A percentile compares a stretch with the other conserved stretches of the same genome.
These are phyloP conservation scores for Drosophila putrida DNA, from an alignment of 2,888 invertebrate species.

Conservation along the genomic window DNA sequence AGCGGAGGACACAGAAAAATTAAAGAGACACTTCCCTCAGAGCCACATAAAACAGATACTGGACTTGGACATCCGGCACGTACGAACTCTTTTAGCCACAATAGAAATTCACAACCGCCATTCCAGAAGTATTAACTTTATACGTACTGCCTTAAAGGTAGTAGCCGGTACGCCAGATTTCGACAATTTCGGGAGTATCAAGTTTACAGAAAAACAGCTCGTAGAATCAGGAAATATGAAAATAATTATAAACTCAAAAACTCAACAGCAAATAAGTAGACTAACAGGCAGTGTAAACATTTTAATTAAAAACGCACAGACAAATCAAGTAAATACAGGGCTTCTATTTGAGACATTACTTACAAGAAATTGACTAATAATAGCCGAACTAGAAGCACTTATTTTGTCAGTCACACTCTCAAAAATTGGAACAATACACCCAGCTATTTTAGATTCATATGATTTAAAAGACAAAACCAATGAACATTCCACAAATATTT, in stretches of 20 bases:
- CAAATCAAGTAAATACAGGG: background rate
- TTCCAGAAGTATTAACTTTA: background rate
- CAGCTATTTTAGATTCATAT: background rate
- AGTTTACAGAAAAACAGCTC: background rate
- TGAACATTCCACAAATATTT: background rate
- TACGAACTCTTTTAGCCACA: background rate
- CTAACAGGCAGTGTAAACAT: background rate
- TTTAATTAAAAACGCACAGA: too few species aligned
- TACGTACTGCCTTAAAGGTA: background rate
- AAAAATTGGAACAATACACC: background rate
- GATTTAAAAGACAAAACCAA: background rate
- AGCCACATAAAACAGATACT: constrained; percentile 6
- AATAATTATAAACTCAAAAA: background rate
- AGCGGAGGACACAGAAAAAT: constrained; percentile 1
- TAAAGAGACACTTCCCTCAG: constrained; percentile 1
- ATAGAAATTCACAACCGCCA: constrained; percentile 1
- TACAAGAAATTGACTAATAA: background rate
- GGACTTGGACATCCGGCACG: background rate
- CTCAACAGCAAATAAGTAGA: background rate
- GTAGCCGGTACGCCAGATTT: constrained; percentile 1
- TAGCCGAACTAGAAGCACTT: background rate
- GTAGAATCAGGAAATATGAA: background rate
- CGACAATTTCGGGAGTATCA: background rate
- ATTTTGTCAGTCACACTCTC: background rate
- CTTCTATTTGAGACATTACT: background rate